A percentile compares a stretch with the other conserved stretches of the same genome.
Evolutionary conservation across 2,113 vertebrate genomes (phyloP).

Genomic region (Microtus richardsoni): DNA sequence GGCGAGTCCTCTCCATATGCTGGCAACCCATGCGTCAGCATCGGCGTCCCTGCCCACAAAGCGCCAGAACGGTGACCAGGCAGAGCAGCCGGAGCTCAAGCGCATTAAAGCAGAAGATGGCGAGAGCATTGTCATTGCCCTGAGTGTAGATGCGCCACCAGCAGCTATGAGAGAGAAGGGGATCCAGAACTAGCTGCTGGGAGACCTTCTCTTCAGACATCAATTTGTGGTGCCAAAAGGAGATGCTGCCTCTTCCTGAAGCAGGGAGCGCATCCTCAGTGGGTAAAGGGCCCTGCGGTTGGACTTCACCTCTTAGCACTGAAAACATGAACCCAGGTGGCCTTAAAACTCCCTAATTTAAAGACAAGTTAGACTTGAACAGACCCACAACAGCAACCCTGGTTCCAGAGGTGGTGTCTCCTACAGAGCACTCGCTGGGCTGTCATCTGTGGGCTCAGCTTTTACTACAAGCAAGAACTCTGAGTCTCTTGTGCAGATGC

Average conservation of each 20-base stretch:
- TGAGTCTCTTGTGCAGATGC: conserved; percentile 81
- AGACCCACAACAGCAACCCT: conserved; percentile 72
- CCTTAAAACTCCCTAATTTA: conserved; percentile 88
- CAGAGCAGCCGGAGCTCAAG: conserved; percentile 90
- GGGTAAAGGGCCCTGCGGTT: conserved; percentile 87
- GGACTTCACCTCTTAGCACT: conserved; percentile 89
- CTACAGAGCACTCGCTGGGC: conserved; percentile 8
- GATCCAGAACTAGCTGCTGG: conserved; percentile 89
- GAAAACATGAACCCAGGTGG: conserved; percentile 91
- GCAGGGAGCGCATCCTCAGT: conserved; percentile 85
- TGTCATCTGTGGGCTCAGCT: conserved; percentile 78
- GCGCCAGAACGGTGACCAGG: conserved; percentile 93
- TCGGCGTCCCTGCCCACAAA: conserved; percentile 97
- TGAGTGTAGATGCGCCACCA: conserved; percentile 87
- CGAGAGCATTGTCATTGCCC: conserved; percentile 86
- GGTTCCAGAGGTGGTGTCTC: conserved; percentile 84
- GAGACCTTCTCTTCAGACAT: conserved; percentile 25
- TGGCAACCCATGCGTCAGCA: conserved; percentile 95
- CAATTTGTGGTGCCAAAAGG: conserved; percentile 95
- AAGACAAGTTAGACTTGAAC: conserved; percentile 77
- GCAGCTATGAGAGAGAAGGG: conserved; percentile 88
- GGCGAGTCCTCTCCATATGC: conserved; percentile 95
- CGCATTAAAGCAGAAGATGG: conserved; percentile 91
- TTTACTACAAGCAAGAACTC: conserved; percentile 60
- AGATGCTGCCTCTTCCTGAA: conserved; percentile 87